Percentiles rank a stretch among this genome's conserved stretches.
These are phyloP conservation scores for Hylaeus anthracinus DNA, from an alignment of 1,140 invertebrate species.

Conservation along the genomic window DNA sequence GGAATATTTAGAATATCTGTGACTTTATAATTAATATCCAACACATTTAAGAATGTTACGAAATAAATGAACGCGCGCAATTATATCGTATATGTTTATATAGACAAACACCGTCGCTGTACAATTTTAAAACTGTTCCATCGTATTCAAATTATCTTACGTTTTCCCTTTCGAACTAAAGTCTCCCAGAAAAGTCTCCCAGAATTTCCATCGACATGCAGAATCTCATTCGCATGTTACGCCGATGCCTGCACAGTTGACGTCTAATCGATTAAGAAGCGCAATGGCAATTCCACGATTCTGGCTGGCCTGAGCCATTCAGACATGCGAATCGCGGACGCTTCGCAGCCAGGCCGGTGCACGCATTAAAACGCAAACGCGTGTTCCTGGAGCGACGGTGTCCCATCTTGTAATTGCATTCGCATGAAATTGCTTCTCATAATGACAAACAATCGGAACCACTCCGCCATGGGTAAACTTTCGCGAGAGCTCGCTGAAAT, in stretches of 20 bases:
- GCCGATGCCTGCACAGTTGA: too few species aligned
- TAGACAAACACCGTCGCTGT: too few species aligned
- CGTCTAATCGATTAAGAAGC: slow-evolving; percentile 15
- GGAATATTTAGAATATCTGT: too few species aligned
- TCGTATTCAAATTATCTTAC: too few species aligned
- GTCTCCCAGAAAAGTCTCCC: too few species aligned
- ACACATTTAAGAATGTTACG: too few species aligned
- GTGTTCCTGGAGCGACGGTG: not conserved
- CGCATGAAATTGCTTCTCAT: slow-evolving; percentile 43
- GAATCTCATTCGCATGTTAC: not conserved
- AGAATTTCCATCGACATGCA: too few species aligned
- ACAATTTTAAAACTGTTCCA: too few species aligned
- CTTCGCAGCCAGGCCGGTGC: slow-evolving; percentile 20
- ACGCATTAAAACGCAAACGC: slow-evolving; percentile 38
- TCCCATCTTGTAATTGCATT: slow-evolving; percentile 30
- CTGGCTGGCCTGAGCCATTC: not conserved
- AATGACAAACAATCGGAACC: slow-evolving; percentile 34
- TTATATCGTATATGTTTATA: too few species aligned
- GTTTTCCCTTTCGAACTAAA: too few species aligned
- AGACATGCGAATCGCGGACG: slow-evolving; percentile 35
- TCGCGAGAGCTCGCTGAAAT: not conserved
- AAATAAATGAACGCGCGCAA: too few species aligned
- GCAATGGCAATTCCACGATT: slow-evolving; percentile 16
- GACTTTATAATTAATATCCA: too few species aligned
- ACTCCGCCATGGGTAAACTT: slow-evolving; percentile 7